A percentile compares a stretch with the other conserved stretches of the same genome.
phyloP scores from a whole-genome alignment of 2,888 invertebrate genomes.

The Cyclophora punctaria region DNA sequence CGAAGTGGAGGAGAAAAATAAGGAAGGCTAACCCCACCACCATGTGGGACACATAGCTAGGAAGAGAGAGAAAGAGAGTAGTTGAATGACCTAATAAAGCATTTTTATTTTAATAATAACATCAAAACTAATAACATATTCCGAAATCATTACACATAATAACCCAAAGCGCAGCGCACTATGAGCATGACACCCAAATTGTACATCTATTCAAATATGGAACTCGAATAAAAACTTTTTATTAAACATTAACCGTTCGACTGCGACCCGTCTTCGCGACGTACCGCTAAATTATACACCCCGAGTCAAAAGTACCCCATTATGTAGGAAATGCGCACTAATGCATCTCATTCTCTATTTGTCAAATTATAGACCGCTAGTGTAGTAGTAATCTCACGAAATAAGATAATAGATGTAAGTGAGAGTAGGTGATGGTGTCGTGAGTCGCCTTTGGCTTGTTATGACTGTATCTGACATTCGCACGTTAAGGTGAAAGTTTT shows the following conservation, averaged over 20 bases:
- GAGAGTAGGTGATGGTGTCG: constrained; percentile 37
- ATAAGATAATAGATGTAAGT: constrained; percentile 43
- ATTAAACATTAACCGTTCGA: constrained; percentile 45
- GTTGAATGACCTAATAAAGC: too few species aligned
- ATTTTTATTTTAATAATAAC: too few species aligned
- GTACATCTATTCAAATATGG: constrained; percentile 30
- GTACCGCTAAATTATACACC: constrained; percentile 64
- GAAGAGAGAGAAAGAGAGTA: too few species aligned
- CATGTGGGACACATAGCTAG: too few species aligned
- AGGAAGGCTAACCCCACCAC: too few species aligned
- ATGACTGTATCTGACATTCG: constrained; percentile 43
- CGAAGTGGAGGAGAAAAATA: too few species aligned
- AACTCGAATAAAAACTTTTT: constrained; percentile 46
- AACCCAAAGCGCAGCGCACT: constrained; percentile 6
- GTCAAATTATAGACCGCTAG: constrained; percentile 67
- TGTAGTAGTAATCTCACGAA: constrained; percentile 51
- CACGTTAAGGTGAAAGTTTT: constrained; percentile 40
- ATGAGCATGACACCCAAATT: constrained; percentile 11
- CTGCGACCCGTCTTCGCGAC: constrained; percentile 52
- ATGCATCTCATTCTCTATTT: constrained; percentile 74
- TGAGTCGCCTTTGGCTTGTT: constrained; percentile 42
- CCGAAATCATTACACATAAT: too few species aligned
- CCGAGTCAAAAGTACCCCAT: constrained; percentile 51
- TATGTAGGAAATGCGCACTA: constrained; percentile 66
- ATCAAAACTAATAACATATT: too few species aligned